These are phyloP conservation scores for Archocentrus centrarchus DNA, from an alignment of 2,113 vertebrate species.

Conservation along the genomic window DNA sequence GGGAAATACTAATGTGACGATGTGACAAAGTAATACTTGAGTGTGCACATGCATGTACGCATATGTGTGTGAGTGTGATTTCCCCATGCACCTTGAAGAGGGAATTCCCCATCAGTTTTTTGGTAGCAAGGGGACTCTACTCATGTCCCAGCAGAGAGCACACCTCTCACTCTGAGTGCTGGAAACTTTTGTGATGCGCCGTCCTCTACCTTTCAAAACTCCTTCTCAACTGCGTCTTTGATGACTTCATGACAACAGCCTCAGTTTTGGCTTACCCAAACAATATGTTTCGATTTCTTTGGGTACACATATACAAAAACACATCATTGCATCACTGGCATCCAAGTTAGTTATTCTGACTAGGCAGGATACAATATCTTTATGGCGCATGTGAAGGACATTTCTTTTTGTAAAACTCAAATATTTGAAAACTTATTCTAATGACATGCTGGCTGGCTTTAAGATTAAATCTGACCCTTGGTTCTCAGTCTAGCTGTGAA, in stretches of 20 bases:
- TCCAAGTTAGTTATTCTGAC: neutral
- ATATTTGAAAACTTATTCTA: neutral
- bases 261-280: neutral
- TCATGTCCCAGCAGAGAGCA: conserved; percentile 23
- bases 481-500: neutral
- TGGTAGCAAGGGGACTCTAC: conserved; percentile 27
- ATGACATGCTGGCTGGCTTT: too few species aligned
- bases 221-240: conserved; percentile 5
- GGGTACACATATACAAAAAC: neutral
- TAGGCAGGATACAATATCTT: neutral
- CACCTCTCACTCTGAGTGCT: conserved; percentile 46
- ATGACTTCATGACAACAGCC: neutral
- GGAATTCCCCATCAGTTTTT: conserved; percentile 66
- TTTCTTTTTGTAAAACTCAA: neutral
- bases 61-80: conserved; percentile 54
- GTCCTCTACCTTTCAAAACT: conserved; percentile 2
- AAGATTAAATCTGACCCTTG: conserved; percentile 1
- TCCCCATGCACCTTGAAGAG: conserved; percentile 58
- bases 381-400: neutral
- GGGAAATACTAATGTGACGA: conserved; percentile 37
- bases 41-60: conserved; percentile 9
- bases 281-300: neutral
- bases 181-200: conserved; percentile 55
- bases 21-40: conserved; percentile 13
- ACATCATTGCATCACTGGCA: neutral